Percentiles rank a stretch among this genome's conserved stretches.
phyloP scores from a whole-genome alignment of 1,140 invertebrate genomes.

The Tetragonula clypearis region DNA sequence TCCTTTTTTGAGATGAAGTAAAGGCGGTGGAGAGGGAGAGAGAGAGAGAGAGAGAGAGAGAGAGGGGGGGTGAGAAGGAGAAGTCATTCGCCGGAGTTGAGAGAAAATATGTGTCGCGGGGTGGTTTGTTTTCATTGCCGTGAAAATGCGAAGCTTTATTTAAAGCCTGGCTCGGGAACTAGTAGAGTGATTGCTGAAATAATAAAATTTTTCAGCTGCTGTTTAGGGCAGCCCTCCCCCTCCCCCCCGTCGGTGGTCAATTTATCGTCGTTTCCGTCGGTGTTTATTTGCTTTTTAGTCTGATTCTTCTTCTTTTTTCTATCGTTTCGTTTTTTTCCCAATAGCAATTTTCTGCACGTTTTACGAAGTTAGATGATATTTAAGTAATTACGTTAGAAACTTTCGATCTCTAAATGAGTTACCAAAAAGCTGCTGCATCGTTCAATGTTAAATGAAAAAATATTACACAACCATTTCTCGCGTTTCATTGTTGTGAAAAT shows the following conservation, averaged over 20 bases:
- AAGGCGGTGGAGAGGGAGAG: too few species aligned
- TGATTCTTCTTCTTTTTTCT: background rate
- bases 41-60: too few species aligned
- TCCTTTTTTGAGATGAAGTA: too few species aligned
- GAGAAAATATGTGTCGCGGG: background rate
- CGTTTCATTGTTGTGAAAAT: background rate
- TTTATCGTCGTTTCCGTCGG: background rate
- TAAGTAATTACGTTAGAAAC: background rate
- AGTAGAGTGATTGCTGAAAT: background rate
- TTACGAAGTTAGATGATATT: background rate
- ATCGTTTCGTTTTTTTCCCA: background rate
- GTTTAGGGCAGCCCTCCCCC: background rate
- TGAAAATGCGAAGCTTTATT: background rate
- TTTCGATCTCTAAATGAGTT: background rate
- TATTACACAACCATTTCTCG: background rate
- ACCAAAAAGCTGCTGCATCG: background rate
- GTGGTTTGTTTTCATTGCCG: background rate
- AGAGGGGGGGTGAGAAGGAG: too few species aligned
- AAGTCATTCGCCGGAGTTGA: background rate
- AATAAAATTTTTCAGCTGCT: background rate
- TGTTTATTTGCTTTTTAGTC: too few species aligned
- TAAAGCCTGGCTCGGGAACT: background rate
- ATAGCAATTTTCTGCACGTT: background rate
- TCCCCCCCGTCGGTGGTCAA: background rate
- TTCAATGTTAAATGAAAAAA: background rate